Evolutionary conservation across 2,888 invertebrate genomes (phyloP), one percentile per base, ranked within the genome.

Genomic region (Rotaria macrura): DNA sequence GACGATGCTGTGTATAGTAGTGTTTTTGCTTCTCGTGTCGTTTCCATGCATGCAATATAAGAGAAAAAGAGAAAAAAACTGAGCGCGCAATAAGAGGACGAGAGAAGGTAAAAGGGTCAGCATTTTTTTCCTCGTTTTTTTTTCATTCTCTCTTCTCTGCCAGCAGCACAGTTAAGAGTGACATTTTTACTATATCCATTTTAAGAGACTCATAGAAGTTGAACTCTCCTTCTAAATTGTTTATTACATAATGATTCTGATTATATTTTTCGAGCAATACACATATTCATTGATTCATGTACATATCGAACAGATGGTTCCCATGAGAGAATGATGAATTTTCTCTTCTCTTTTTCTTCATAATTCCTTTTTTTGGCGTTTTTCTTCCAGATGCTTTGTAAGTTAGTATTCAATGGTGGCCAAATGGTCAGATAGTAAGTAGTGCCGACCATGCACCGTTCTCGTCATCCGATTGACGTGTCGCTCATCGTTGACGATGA

Each of bases 381-480:
- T 34, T 6, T 65, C 49, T 65, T 65, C 65, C 34, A 65, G 65
- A 65, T 65, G 34, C 65, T 65, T 65, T 65, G 65, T 65, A 65
- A 65, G 65, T 65, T 65, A 65, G 65, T 65, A 65, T 34, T 65
- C 65, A 65, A 29, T 65, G 65, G 29, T 34, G 65, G 65, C 65
- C 65, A 65, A 65, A 65, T 65, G 65, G 65, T 65, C 65, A 65
- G 65, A 65, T 65, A 65, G 34, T 65, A 65, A 65, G 34, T 34
- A 65, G 65, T 65, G 65, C 65, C 65, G 65, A 65, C 65, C 65
- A 65, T 65, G 65, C 65, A 65, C 34, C 65, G 65, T 65, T 65
- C 65, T 65, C 65, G 65, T 65, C 65, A 65, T 65, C 65, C 65
- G 20, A 65, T 65, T 65, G 65, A 65, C 65, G 34, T 65, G 14